These are phyloP conservation scores for Peromyscus polionotus DNA, from an alignment of 2,113 vertebrate species.

Conservation along the genomic window DNA sequence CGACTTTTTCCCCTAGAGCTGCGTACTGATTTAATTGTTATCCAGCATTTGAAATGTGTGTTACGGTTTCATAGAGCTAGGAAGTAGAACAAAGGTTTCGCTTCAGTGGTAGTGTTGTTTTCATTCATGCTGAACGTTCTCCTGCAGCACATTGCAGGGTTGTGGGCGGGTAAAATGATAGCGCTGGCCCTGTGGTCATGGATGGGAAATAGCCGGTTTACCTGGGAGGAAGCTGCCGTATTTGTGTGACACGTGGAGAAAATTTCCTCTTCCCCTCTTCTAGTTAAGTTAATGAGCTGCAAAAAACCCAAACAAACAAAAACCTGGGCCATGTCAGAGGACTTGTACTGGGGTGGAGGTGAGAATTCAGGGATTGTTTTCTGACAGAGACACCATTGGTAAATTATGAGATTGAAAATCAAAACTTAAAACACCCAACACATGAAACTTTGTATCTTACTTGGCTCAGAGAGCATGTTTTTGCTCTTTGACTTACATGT, in stretches of 20 bases:
- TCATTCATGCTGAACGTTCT: constrained; percentile 1
- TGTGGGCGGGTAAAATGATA: neutral
- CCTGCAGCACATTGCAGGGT: neutral
- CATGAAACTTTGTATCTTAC: neutral
- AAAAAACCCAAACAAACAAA: neutral
- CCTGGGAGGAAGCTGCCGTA: neutral
- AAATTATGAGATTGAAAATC: constrained; percentile 25
- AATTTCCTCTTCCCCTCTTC: neutral
- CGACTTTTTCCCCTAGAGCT: neutral
- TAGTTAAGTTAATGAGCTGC: neutral
- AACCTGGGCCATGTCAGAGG: neutral
- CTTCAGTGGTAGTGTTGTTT: constrained; percentile 38
- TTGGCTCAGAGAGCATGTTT: neutral
- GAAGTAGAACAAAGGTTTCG: neutral
- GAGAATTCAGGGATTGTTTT: constrained; percentile 41
- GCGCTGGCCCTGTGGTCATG: neutral
- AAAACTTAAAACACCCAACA: neutral
- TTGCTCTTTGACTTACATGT: constrained; percentile 53
- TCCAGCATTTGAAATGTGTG: neutral
- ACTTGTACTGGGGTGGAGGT: neutral
- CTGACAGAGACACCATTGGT: neutral
- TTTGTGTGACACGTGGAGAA: neutral
- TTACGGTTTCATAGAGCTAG: neutral
- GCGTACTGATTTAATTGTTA: constrained; percentile 56
- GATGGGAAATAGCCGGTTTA: neutral